These are phyloP conservation scores for Ectemnius cavifrons DNA, from an alignment of 2,888 invertebrate genomes.

Conservation along the genomic window DNA sequence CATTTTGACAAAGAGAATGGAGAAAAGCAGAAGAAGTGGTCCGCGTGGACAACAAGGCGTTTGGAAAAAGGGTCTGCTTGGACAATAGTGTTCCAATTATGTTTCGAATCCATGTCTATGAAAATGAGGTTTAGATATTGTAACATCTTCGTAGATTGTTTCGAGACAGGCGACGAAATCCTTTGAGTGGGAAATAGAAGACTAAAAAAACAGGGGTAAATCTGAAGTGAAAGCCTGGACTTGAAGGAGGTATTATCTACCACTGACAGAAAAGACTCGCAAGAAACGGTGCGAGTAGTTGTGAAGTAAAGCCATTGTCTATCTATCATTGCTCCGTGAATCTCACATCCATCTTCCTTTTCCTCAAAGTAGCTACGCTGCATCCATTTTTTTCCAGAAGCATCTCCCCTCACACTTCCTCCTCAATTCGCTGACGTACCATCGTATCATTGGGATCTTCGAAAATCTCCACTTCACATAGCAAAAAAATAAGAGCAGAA, in stretches of 20 bases:
- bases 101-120: too few species aligned
- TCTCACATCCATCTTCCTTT: constrained; percentile 52
- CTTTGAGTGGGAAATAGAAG: background rate
- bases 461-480: background rate
- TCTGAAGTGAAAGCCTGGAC: background rate
- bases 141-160: too few species aligned
- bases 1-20: constrained; percentile 45
- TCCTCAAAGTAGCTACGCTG: constrained; percentile 34
- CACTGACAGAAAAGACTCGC: constrained; percentile 15
- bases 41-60: too few species aligned
- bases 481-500: background rate
- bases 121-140: too few species aligned
- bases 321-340: constrained; percentile 63
- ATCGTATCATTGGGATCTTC: background rate
- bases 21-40: constrained; percentile 22
- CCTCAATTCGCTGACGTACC: constrained; percentile 21
- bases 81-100: too few species aligned
- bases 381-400: constrained; percentile 23
- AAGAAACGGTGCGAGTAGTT: constrained; percentile 37
- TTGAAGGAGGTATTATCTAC: background rate
- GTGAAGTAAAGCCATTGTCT: constrained; percentile 44
- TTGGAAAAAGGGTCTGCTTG: too few species aligned
- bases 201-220: background rate
- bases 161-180: too few species aligned
- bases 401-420: constrained; percentile 39